phyloP scores from a whole-genome alignment of 2,888 invertebrate genomes.

The Neria commutata region DNA sequence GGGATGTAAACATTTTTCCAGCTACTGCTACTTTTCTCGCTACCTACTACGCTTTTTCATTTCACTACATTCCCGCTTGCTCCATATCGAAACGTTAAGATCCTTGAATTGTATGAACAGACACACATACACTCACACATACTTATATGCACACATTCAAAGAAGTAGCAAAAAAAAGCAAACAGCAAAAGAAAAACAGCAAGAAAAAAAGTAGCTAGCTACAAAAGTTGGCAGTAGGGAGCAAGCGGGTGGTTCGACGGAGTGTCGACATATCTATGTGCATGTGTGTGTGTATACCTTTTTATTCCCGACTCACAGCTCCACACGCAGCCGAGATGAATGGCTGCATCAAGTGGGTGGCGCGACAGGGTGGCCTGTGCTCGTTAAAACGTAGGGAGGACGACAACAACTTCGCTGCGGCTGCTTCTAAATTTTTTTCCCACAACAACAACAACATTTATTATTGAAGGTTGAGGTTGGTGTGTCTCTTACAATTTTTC shows the following conservation, averaged over 20 bases:
- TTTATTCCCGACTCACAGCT: too few species aligned
- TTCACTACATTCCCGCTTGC: background rate
- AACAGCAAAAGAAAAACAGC: constrained; percentile 25
- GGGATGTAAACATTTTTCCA: constrained; percentile 1
- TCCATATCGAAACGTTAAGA: constrained; percentile 10
- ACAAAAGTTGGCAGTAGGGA: constrained; percentile 38
- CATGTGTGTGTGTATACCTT: too few species aligned
- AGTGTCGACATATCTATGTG: too few species aligned
- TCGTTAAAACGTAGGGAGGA: constrained; percentile 2
- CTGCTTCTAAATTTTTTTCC: too few species aligned
- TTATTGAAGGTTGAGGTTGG: constrained; percentile 4
- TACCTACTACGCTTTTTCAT: background rate
- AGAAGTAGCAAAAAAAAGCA: background rate
- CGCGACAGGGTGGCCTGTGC: background rate
- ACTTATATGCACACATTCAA: constrained; percentile 10
- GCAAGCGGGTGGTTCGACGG: constrained; percentile 33
- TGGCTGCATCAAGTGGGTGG: too few species aligned
- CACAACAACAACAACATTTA: background rate
- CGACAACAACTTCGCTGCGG: background rate
- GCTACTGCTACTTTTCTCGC: background rate
- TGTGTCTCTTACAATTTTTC: constrained; percentile 6
- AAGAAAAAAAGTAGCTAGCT: constrained; percentile 42
- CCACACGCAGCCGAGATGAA: too few species aligned
- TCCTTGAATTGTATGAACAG: background rate
- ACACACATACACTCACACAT: constrained; percentile 2